Base-by-base conservation (phyloP, 2,113 vertebrate genomes). In the Sardina pilchardus region DNA sequence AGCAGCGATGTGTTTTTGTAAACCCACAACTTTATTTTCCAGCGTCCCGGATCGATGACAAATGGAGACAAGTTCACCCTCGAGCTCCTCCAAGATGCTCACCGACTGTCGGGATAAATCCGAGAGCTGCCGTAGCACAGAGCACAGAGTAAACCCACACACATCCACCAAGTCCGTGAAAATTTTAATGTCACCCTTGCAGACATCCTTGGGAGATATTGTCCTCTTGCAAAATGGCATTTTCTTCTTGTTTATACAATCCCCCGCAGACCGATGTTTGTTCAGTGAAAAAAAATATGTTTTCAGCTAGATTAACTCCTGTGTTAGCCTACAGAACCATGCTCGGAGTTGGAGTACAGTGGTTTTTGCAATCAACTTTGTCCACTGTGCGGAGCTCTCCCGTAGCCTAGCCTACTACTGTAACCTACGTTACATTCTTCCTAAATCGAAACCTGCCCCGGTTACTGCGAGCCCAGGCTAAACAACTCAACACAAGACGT, bases 171-270 rank as follows among this genome's bases (percentile, higher is more conserved):
- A 81, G 75, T 95, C 94, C 48, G 82, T 89, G 88, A 94, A 91
- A 44, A 90, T 1, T 82, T 89, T 59, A 86, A 83, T 75, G 86
- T 86, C 87, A 86, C 89, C 87, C 84, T 90, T 94, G 89, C 94
- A 94, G 85, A 95, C 91, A 90, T 95, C 91, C 85, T 88, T 94
- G 6, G 95, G 95, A 88, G 93, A 91, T 81, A 95, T 85, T 14
- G 90, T 92, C 90, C 95, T 91, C 82, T 96, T 96, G 88, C 93
- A 94, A 56, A 95, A 96, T 88, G 95, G 95, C 95, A 96, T 96
- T 84, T 87, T 90, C 47, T 24, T 78, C 43, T 42, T n/a, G n/a
- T n/a, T 42, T 10, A 43, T 59, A 36, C 16, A 36, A 47, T 34
- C 34, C 45, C 39, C 10, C n/a, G 36, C 19, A 44, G 17, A 50